Conservation (phyloP, 2,113 vertebrate genomes). For the Pipra filicauda region DNA sequence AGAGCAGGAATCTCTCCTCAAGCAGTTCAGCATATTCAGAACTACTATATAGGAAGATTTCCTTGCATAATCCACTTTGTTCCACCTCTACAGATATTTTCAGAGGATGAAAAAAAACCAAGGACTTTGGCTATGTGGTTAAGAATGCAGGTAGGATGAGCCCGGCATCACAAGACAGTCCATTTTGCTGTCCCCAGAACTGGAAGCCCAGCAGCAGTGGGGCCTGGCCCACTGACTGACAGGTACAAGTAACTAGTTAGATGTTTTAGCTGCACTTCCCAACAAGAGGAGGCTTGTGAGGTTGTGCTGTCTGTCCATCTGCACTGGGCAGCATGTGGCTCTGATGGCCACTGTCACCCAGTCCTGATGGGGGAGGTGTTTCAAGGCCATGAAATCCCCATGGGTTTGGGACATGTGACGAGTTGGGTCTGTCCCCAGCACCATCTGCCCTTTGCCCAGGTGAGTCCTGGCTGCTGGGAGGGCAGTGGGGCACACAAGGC, state of each 20-base stretch:
- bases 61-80: neutral
- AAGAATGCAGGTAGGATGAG: neutral
- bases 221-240: neutral
- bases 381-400: neutral
- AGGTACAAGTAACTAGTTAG: neutral
- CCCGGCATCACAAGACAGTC: neutral
- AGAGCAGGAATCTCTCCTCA: neutral
- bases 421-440: neutral
- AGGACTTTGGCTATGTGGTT: neutral
- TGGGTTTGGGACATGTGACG: neutral
- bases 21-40: neutral
- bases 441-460: neutral
- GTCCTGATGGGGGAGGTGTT: neutral
- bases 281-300: neutral
- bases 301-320: neutral
- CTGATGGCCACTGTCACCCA: neutral
- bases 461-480: rapidly evolving
- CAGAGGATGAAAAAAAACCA: too few relatives aligned
- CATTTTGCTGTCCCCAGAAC: neutral
- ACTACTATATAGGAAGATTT: neutral
- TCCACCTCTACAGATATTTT: neutral
- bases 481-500: neutral
- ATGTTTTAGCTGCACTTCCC: neutral
- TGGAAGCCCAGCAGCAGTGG: neutral
- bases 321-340: rapidly evolving